Evolutionary conservation across 2,113 vertebrate genomes (phyloP).

Genomic region (Amphiprion ocellaris): DNA sequence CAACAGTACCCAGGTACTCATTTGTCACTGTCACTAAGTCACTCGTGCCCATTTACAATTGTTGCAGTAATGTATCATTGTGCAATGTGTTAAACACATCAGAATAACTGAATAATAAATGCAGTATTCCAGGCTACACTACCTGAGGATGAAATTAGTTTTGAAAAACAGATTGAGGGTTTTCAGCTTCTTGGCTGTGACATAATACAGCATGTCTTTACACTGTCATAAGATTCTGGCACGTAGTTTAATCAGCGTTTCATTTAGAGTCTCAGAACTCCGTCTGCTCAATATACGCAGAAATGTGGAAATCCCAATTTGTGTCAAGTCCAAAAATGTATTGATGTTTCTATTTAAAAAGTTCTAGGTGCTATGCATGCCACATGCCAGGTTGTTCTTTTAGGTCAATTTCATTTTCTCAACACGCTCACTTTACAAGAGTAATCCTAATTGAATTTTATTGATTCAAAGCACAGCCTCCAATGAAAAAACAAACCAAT

Average conservation of each 20-base stretch:
- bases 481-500: constrained; percentile 59
- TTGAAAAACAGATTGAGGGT: background rate
- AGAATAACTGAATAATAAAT: constrained; percentile 40
- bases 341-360: constrained; percentile 49
- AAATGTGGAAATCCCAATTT: constrained; percentile 50
- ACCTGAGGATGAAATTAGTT: constrained; percentile 16
- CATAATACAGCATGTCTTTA: constrained; percentile 14
- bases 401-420: constrained; percentile 64
- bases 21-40: constrained; percentile 35
- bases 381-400: constrained; percentile 50
- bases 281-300: background rate
- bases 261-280: constrained; percentile 19
- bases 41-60: constrained; percentile 29
- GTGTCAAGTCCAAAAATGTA: constrained; percentile 37
- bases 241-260: constrained; percentile 44
- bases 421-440: constrained; percentile 54
- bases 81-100: constrained; percentile 9
- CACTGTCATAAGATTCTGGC: constrained; percentile 1
- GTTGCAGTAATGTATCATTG: constrained; percentile 30
- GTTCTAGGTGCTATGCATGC: constrained; percentile 14
- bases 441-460: constrained; percentile 71
- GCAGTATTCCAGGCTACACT: constrained; percentile 9
- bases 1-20: background rate
- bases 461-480: constrained; percentile 63
- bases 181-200: constrained; percentile 21